Base-by-base conservation (phyloP, 1,140 invertebrate genomes). In the Mycetomoellerius zeteki region DNA sequence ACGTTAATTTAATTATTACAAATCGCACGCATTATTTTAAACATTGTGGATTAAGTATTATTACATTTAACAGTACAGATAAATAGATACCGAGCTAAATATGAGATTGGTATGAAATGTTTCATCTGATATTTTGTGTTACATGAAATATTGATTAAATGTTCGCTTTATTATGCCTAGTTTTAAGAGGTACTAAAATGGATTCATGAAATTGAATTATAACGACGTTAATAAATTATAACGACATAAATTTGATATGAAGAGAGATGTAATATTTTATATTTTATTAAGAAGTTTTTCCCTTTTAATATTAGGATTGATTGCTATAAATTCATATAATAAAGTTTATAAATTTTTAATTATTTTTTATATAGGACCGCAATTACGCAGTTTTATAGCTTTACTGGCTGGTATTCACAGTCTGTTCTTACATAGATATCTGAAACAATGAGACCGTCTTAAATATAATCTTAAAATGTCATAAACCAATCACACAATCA, bases 11-110 rank as follows among this genome's bases (percentile, higher is more conserved):
- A 84, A 73, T 84, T 84, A 73, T 60, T 60, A 73, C 73, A 84
- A 84, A 84, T 73, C 33, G 27, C 69, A 84, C 52, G 37, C 69
- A 84, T 84, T 84, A 84, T 50, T 84, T 73, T 27, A 84, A 84
- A 73, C n/a, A 84, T 73, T 84, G 69, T 19, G 24, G 43, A 84
- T 73, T 73, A 84, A 52, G 24, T 84, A 62, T 73, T 67, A 80
- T 80, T 67, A 37, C 10, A 24, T 84, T 72, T 84, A 72, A 73
- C 24, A 33, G 60, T 50, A 60, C 30, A 56, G 50, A 58, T 47
- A 14, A n/a, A 60, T 60, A 5, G 16, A 75, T 37, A 73, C 8
- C 19, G 24, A 73, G n/a, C 8, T 84, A 73, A 81, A 73, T 72
- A 73, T 60, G 37, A 84, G 19, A 50, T 82, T 72, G 37, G 37